A percentile compares a stretch with the other conserved stretches of the same genome.
Evolutionary conservation across 1,140 invertebrate species (phyloP).

Genomic region (Rhopalosiphum padi): DNA sequence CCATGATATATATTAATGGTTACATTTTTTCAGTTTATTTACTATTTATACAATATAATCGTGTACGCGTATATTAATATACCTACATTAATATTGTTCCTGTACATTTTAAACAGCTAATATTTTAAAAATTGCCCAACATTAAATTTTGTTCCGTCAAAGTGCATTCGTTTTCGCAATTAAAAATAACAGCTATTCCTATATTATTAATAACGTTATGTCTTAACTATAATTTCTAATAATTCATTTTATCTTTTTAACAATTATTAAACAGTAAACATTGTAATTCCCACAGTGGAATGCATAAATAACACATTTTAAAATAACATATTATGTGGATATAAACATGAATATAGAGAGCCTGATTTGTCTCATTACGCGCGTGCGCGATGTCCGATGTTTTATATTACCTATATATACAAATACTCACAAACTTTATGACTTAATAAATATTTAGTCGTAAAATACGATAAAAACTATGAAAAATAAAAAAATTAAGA

Average conservation of each 20-base stretch:
- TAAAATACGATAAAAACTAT: not conserved
- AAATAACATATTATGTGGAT: not conserved
- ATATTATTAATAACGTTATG: not conserved
- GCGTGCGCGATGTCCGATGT: not conserved
- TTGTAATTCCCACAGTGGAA: not conserved
- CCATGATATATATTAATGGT: not conserved
- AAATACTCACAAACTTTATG: not conserved
- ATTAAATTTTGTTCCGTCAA: not conserved
- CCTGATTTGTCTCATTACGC: not conserved
- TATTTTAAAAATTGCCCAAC: not conserved
- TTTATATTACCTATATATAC: slow-evolving; percentile 1
- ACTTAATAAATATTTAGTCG: not conserved
- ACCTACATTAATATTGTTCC: not conserved
- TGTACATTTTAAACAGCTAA: not conserved
- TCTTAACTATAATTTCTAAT: not conserved
- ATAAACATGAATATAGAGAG: not conserved
- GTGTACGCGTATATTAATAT: not conserved
- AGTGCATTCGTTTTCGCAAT: not conserved
- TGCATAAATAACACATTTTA: not conserved
- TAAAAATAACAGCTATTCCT: not conserved
- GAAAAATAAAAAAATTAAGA: not conserved
- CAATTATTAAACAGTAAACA: not conserved
- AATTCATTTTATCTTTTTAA: not conserved
- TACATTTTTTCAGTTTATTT: not conserved
- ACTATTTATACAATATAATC: not conserved